These are phyloP conservation scores for Isichthys henryi DNA, from an alignment of 2,113 vertebrate species.

Conservation along the genomic window DNA sequence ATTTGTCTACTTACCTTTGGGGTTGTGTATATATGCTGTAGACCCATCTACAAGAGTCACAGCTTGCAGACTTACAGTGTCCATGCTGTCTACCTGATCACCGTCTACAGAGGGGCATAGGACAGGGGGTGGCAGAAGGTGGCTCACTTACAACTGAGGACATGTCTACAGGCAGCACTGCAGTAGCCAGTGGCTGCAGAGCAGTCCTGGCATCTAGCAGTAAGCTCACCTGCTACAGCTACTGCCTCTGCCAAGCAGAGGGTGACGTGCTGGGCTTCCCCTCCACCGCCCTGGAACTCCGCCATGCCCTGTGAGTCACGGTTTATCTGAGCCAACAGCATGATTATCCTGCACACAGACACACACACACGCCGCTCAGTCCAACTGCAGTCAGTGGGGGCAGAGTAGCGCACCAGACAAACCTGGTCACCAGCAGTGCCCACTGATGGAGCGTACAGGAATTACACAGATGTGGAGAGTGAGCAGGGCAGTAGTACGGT, in stretches of 20 bases:
- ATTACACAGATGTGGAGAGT: not conserved
- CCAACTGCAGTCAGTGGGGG: not conserved
- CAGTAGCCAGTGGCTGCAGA: not conserved
- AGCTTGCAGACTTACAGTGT: constrained; percentile 93
- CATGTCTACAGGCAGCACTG: not conserved
- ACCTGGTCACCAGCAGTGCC: not conserved
- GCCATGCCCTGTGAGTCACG: constrained; percentile 94
- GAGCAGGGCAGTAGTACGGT: not conserved
- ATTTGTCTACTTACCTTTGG: constrained; percentile 68
- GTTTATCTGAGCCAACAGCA: constrained; percentile 98
- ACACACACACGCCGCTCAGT: not conserved
- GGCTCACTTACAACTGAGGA: not conserved
- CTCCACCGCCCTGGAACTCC: constrained; percentile 89
- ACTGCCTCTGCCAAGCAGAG: constrained; percentile 92
- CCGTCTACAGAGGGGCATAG: constrained; percentile 61
- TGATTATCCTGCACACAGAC: constrained; percentile 72
- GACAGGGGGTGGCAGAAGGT: not conserved
- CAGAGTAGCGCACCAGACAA: not conserved
- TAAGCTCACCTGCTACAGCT: constrained; percentile 77
- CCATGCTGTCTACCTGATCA: constrained; percentile 91
- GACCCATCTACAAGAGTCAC: constrained; percentile 94
- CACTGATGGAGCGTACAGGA: not conserved
- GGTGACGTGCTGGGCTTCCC: constrained; percentile 87
- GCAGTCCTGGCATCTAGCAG: too few relatives aligned
- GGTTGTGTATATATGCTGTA: constrained; percentile 92